Conservation (phyloP, 2,113 vertebrate species). For the Ceratotherium simum region DNA sequence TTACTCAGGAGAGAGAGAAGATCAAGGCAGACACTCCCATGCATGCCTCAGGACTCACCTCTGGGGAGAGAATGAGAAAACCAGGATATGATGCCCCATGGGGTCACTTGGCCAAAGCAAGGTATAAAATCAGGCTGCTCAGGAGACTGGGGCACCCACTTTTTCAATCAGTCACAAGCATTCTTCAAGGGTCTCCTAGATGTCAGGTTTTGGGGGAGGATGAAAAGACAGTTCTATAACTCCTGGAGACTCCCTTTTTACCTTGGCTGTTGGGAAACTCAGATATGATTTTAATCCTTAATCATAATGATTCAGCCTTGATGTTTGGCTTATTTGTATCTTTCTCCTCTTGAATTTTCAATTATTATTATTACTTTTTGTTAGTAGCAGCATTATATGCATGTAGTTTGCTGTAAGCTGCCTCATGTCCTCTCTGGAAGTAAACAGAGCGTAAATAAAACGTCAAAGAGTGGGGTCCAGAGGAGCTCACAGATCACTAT, state of each 20-base stretch:
- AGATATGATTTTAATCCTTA: background rate
- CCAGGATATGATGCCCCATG: rapidly evolving
- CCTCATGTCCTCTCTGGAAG: background rate
- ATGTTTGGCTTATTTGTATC: background rate
- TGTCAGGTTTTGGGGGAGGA: background rate
- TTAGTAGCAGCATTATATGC: background rate
- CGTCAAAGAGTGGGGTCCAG: background rate
- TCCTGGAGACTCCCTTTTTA: background rate
- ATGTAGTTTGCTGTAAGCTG: background rate
- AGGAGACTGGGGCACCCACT: background rate
- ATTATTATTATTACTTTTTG: background rate
- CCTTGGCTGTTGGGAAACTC: background rate
- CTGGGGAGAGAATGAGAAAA: background rate
- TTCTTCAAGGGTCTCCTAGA: background rate
- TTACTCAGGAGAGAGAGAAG: background rate
- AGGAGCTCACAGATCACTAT: background rate
- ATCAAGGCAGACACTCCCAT: background rate
- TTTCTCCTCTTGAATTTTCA: background rate
- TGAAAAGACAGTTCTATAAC: background rate
- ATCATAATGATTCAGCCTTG: background rate
- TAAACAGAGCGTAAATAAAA: background rate
- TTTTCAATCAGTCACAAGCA: background rate
- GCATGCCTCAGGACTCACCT: background rate
- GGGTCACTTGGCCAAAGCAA: background rate
- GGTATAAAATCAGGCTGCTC: background rate